Evolutionary conservation across 2,113 vertebrate genomes (phyloP).

Genomic region (Regulus satrapa): DNA sequence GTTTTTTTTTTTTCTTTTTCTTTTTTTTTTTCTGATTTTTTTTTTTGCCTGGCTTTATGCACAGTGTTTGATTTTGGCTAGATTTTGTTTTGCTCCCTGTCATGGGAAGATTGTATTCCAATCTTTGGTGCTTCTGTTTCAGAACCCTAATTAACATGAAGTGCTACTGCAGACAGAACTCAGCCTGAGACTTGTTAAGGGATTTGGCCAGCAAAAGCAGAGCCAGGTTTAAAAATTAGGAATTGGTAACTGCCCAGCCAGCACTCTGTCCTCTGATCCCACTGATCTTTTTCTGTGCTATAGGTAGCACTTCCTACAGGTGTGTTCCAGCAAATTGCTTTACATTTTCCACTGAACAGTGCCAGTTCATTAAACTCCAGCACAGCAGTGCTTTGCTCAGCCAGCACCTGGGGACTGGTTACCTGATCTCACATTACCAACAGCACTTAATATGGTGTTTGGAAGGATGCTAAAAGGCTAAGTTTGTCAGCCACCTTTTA

Average conservation of each 20-base stretch:
- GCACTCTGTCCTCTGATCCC: not conserved
- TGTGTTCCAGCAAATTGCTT: not conserved
- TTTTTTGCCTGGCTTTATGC: not conserved
- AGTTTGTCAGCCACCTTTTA: slow-evolving; percentile 11
- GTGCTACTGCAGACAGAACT: not conserved
- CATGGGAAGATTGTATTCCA: not conserved
- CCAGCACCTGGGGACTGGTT: slow-evolving; percentile 6
- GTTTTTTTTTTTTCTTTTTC: not conserved
- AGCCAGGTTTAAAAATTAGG: not conserved
- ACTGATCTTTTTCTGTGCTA: not conserved
- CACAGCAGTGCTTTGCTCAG: not conserved
- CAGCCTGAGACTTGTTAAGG: not conserved
- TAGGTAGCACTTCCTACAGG: not conserved
- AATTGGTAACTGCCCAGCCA: not conserved
- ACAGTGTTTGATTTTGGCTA: not conserved
- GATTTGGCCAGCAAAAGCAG: not conserved
- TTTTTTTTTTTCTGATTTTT: not conserved
- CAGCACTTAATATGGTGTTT: not conserved
- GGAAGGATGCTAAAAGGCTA: slow-evolving; percentile 13
- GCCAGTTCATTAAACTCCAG: slow-evolving; percentile 12
- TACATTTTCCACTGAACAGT: not conserved
- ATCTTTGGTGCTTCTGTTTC: not conserved
- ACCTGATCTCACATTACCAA: not conserved
- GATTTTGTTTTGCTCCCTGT: not conserved
- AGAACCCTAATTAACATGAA: not conserved